phyloP scores from a whole-genome alignment of 2,113 vertebrate genomes.

The Percina caprodes region DNA sequence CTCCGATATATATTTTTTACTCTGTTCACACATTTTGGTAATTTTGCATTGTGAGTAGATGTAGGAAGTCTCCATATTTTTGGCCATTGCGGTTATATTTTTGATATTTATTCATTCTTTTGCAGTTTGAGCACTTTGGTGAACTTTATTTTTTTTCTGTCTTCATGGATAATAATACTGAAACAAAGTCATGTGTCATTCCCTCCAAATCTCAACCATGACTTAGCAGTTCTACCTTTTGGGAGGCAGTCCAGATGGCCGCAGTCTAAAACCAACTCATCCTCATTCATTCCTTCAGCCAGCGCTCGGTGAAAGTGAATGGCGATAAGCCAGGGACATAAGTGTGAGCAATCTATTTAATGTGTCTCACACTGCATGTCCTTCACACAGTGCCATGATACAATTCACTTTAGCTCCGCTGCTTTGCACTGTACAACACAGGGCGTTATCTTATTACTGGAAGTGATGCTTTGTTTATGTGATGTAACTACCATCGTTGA shows the following conservation, averaged over 20 bases:
- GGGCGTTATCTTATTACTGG: conserved; percentile 7
- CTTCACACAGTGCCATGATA: conserved; percentile 42
- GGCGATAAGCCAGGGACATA: conserved; percentile 34
- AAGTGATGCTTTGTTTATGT: conserved; percentile 25
- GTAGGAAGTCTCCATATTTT: not conserved
- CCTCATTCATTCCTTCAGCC: not conserved
- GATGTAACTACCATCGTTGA: not conserved
- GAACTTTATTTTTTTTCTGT: not conserved
- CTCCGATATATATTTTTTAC: not conserved
- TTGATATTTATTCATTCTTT: not conserved
- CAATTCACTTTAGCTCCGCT: conserved; percentile 27
- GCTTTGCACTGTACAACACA: not conserved
- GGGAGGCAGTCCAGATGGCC: not conserved
- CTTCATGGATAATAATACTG: not conserved
- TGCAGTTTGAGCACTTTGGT: not conserved
- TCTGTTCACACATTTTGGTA: not conserved
- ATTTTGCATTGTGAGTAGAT: not conserved
- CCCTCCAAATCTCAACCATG: conserved; percentile 5
- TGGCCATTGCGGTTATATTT: not conserved
- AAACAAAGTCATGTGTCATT: conserved; percentile 2
- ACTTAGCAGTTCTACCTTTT: not conserved
- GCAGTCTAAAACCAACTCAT: conserved; percentile 19
- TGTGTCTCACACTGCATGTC: conserved; percentile 46
- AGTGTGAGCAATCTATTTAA: conserved; percentile 52
- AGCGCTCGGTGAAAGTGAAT: conserved; percentile 17